Evolutionary conservation across 37 sponge, comb jelly and placozoan genomes (phyloP), one percentile per base, ranked within the genome.

Genomic region (Petrosia ficiformis): DNA sequence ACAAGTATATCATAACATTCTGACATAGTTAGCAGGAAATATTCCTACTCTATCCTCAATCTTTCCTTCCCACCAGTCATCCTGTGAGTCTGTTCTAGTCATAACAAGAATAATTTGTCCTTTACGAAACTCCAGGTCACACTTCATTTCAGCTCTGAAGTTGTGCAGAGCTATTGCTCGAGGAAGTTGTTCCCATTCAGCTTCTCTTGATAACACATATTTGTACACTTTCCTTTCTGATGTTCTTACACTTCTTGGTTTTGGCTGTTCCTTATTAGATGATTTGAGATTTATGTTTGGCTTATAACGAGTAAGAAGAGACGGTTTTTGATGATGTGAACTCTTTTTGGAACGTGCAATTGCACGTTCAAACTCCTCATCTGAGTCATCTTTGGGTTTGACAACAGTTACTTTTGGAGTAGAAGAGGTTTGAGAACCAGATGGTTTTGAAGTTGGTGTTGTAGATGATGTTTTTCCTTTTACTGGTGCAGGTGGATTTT

Each of bases 61-160:
- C 29, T 74, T 79, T 34, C 99, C 99, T 82, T 97, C 99, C 99
- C 99, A 97, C 99, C 99, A 97, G 74, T 91, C 92, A 61, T 77
- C 43, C 52, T 76, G 70, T 4, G 39, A 32, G 30, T 82, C 90
- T n/a, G 99, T 97, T 24, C 86, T 42, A n/a, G 87, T 86, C 33
- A 95, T 33, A 19, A 97, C 68, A 42, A 77, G 75, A 38, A 97
- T 97, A 26, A 82, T 68, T 71, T 94, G 96, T 16, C 93, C 93
- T 59, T 88, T 90, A 54, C 84, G 66, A 71, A 97, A 97, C 76
- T 88, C 83, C 19, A 97, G 76, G 63, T 97, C 98, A 82, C 95
- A 94, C 36, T 80, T 72, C 85, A 87, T 80, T 73, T 97, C 87
- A 4, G 83, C 90, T 24, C 66, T 75, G 80, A 81, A 97, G 67